Conservation (phyloP, 1,140 invertebrate genomes). For the Drosophila elegans region DNA sequence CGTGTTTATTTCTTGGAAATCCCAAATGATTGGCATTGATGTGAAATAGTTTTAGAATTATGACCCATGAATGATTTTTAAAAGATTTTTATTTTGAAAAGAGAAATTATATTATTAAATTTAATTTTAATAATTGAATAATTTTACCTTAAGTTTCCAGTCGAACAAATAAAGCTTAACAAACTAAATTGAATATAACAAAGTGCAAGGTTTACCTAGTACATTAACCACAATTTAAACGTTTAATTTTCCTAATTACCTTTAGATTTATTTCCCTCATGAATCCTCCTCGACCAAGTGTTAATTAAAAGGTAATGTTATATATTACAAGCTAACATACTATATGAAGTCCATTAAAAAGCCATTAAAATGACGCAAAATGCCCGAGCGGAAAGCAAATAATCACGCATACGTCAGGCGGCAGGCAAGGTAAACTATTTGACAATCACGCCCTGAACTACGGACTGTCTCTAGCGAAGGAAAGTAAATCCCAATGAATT, state of each 20-base stretch:
- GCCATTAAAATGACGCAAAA: constrained; percentile 31
- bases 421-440: constrained; percentile 12
- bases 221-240: too few relatives aligned
- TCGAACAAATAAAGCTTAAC: too few relatives aligned
- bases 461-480: constrained; percentile 8
- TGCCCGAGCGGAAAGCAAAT: constrained; percentile 25
- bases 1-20: background rate
- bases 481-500: constrained; percentile 50
- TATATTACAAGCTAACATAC: constrained; percentile 4
- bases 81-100: background rate
- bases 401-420: background rate
- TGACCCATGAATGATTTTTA: background rate
- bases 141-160: too few relatives aligned
- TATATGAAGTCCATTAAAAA: constrained; percentile 26
- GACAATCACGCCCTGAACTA: constrained; percentile 25
- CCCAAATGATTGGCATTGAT: constrained; percentile 4
- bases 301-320: constrained; percentile 23
- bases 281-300: constrained; percentile 5
- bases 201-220: too few relatives aligned
- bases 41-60: background rate
- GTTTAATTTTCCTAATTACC: background rate
- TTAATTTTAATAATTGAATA: too few relatives aligned
- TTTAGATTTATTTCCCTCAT: constrained; percentile 6
- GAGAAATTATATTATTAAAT: background rate
- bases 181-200: too few relatives aligned